These are phyloP conservation scores for Rynchops niger DNA, from an alignment of 2,113 vertebrate genomes.

Conservation along the genomic window DNA sequence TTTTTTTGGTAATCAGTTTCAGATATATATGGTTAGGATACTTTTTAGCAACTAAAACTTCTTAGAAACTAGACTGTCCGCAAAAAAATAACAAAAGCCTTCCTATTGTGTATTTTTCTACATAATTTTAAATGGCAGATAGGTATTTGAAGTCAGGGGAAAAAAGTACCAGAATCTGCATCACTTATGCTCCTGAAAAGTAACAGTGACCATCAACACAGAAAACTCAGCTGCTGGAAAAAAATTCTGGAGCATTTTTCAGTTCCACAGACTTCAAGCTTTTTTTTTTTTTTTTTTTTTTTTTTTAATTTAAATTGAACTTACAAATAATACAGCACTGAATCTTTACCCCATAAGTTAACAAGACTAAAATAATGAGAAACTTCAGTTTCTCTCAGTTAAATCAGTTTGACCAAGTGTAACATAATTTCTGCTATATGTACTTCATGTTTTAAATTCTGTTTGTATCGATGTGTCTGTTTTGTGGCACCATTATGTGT, in stretches of 20 bases:
- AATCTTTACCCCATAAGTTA: not conserved
- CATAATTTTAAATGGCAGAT: not conserved
- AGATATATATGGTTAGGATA: not conserved
- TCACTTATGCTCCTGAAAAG: not conserved
- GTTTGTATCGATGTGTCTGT: conserved; percentile 7
- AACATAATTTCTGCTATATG: not conserved
- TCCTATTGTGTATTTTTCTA: not conserved
- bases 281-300: not conserved
- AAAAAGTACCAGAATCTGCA: not conserved
- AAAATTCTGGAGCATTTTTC: not conserved
- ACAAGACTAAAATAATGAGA: not conserved
- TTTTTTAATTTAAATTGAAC: not conserved
- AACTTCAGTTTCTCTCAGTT: not conserved
- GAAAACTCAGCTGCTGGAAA: not conserved
- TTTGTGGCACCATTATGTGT: conserved; percentile 16
- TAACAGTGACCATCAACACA: not conserved
- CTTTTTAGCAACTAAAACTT: conserved; percentile 35
- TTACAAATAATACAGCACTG: not conserved
- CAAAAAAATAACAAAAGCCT: not conserved
- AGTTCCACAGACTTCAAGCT: not conserved
- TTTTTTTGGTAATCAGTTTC: conserved; percentile 18
- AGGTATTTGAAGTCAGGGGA: not conserved
- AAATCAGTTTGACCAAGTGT: conserved; percentile 5
- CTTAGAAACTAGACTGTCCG: not conserved
- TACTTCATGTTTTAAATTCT: conserved; percentile 21